Base-by-base conservation (phyloP, 2,113 vertebrate genomes). In the Pseudorhombus dupliciocellatus region DNA sequence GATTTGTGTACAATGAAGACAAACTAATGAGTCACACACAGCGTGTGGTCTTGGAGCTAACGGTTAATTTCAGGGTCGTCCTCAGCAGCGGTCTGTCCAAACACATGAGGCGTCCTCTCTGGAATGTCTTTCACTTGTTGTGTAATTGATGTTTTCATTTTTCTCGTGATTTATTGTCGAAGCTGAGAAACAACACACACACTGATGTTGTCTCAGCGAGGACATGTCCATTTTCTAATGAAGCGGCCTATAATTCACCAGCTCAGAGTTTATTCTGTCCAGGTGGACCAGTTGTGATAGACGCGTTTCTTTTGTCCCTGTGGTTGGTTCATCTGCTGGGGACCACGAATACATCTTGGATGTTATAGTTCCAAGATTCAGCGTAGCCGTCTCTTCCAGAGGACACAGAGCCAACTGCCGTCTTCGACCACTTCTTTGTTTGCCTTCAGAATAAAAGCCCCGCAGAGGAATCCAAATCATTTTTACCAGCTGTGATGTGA, bases 211-310 rank as follows among this genome's bases (percentile, higher is more conserved):
- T 6, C 22, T 7, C 4, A 7, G 5, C 28, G 24, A 57, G 50
- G 15, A 54, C 22, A 79, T 68, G 70, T 67, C 30, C 16, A 21
- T 44, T 66, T 66, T 54, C 21, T 46, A 0, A 20, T 46, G 5
- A 18, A 46, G 42, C 42, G 4, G 42, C 16, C 18, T 5, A 44
- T 44, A 18, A 50, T 20, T 50, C 20, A n/a, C 1, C 46, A 22
- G 30, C 20, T 30, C n/a, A 9, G 46, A 50, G 42, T 18, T 18
- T 18, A 46, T 44, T 34, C 31, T 3, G 31, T 7, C 8, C 31
- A 10, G n/a, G n/a, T n/a, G n/a, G n/a, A n/a, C n/a, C n/a, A n/a
- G n/a, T n/a, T n/a, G n/a, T n/a, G n/a, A n/a, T n/a, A n/a, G n/a
- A n/a, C n/a, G n/a, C n/a, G n/a, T n/a, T n/a, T n/a, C n/a, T n/a